Percentiles rank a stretch among this genome's conserved stretches.
phyloP scores from a whole-genome alignment of 1,140 invertebrate genomes.

The Papilio helenus region DNA sequence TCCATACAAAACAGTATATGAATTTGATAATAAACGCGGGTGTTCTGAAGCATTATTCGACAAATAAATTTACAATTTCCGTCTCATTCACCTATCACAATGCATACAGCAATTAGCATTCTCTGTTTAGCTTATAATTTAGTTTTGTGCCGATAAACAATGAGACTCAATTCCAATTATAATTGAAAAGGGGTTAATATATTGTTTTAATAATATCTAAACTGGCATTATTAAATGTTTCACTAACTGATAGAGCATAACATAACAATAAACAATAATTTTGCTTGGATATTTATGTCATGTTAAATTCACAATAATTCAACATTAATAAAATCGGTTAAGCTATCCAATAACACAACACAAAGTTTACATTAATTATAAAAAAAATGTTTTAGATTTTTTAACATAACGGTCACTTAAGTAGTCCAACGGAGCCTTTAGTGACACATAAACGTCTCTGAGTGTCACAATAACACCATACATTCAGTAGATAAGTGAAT shows the following conservation, averaged over 20 bases:
- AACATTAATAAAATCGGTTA: too few relatives aligned
- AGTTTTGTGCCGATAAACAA: constrained; percentile 21
- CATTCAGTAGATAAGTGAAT: neutral
- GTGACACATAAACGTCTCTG: too few relatives aligned
- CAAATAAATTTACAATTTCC: constrained; percentile 24
- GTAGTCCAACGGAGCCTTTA: too few relatives aligned
- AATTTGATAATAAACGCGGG: neutral
- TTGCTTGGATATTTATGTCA: too few relatives aligned
- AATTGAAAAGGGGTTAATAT: neutral
- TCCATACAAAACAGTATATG: neutral
- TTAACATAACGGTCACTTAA: too few relatives aligned
- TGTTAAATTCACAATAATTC: too few relatives aligned
- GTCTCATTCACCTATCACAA: constrained; percentile 22
- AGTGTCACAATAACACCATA: too few relatives aligned
- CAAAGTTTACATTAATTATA: too few relatives aligned
- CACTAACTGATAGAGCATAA: neutral
- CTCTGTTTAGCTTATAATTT: constrained; percentile 13
- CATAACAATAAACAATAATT: neutral
- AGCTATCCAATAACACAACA: too few relatives aligned
- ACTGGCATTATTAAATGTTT: neutral
- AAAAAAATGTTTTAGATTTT: too few relatives aligned
- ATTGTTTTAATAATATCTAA: neutral
- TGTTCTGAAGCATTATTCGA: neutral
- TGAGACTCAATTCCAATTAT: neutral
- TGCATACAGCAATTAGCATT: constrained; percentile 21